Evolutionary conservation across 2,113 vertebrate species (phyloP), one percentile per base, ranked within the genome.

Genomic region (Siniperca chuatsi): DNA sequence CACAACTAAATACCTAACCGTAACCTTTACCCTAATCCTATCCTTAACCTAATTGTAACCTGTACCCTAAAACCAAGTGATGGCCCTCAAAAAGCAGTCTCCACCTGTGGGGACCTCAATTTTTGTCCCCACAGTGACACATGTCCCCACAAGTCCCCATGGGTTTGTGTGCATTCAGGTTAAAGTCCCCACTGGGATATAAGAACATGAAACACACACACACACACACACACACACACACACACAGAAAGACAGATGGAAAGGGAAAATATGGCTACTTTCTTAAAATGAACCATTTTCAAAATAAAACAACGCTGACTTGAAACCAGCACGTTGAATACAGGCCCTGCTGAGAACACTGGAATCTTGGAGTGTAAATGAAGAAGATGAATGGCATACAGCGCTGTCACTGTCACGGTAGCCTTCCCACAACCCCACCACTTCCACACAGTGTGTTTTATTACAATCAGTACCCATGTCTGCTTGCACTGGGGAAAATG

Each of bases 401-500:
- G 67, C 21, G 50, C 58, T 86, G 79, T 87, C 85, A 91, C 88
- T 87, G 91, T 93, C 89, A 87, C 46, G 69, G 65, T 78, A 86
- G 82, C 82, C 81, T 84, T 78, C 78, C 81, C 55, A 78, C 82
- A 86, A 61, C 25, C 75, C 68, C 64, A 58, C 60, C 50, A 23
- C 77, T 57, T 73, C 74, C 60, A 83, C 88, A 81, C 86, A 70
- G 78, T 87, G 84, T 96, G 94, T 95, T 96, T 96, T 95, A 95
- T 95, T 94, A 91, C 93, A 93, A 95, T 95, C 92, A 92, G 92
- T 86, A 84, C 88, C 90, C 91, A 90, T 90, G 92, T 95, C 93
- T 93, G 93, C 94, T 94, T 93, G 92, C 94, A 89, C 93, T 83
- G 93, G 93, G 90, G 83, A 92, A 95, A 95, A 94, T 92, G 94